A percentile compares a stretch with the other conserved stretches of the same genome.
Evolutionary conservation across 2,113 vertebrate species (phyloP).

Genomic region (Catharus bicknelli): DNA sequence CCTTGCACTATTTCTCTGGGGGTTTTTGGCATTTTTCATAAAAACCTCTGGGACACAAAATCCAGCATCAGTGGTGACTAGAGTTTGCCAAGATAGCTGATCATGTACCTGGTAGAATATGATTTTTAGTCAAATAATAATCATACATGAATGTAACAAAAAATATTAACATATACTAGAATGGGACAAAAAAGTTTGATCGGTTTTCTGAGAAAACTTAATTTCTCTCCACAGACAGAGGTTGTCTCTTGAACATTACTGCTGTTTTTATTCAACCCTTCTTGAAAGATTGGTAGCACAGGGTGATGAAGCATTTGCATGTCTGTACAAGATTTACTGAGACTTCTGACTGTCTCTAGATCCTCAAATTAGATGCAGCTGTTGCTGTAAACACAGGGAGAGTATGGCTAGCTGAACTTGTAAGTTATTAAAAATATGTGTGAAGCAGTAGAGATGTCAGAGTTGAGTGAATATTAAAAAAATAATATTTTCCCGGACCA

Average conservation of each 20-base stretch:
- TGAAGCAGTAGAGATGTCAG: background rate
- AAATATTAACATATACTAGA: background rate
- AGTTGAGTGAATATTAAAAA: background rate
- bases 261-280: background rate
- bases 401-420: background rate
- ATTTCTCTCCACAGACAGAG: background rate
- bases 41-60: background rate
- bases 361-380: background rate
- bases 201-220: background rate
- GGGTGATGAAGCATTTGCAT: background rate
- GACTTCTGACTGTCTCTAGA: background rate
- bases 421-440: background rate
- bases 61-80: fast-evolving
- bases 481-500: background rate
- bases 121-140: background rate
- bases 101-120: background rate
- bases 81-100: background rate
- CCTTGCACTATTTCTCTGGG: background rate
- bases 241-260: background rate
- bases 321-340: background rate
- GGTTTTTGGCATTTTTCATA: background rate
- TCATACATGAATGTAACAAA: background rate
- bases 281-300: background rate
- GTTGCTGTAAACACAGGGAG: background rate
- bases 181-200: background rate